Evolutionary conservation across 2,888 invertebrate species (phyloP), one percentile per base, ranked within the genome.

Genomic region (Caenorhabditis zanzibari): DNA sequence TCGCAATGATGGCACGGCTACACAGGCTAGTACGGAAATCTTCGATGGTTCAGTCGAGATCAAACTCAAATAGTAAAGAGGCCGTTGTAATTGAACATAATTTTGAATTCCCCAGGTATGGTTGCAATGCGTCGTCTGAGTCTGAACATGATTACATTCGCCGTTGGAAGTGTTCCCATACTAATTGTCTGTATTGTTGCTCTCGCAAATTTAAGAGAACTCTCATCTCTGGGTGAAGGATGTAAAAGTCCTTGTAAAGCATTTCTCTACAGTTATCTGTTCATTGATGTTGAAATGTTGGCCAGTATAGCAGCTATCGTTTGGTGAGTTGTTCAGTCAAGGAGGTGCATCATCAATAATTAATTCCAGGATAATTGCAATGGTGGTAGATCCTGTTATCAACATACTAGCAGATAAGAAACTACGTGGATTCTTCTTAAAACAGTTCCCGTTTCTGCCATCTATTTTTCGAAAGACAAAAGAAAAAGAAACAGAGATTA

Each of bases 361-460:
- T 52, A 6, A n/a, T 49, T 32, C 35, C 81, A 88, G 87, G 87
- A 32, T 89, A 7, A 38, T 87, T 9, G 86, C 87, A 10, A 90
- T 90, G 89, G 83, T 87, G n/a, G 58, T 86, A 56, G 91, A 91
- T 64, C 91, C 91, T 0, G 59, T 91, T 2, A 89, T 90, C 82
- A 90, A 89, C 59, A 88, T 85, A 22, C 9, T 86, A 22, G 82
- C 85, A 7, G 91, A 91, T 71, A 77, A 72, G 26, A 88, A 85
- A 49, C 49, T 88, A 19, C 76, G 80, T 4, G 32, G 41, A 19
- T 26, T 77, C 22, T 71, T 86, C 38, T 12, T 66, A 7, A 24
- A 22, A 38, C 72, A 77, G n/a, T 38, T 76, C 16, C 44, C 47
- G 41, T 24, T 52, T n/a, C 44, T 82, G 5, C 54, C 76, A 5